Percentiles rank a stretch among this genome's conserved stretches.
Evolutionary conservation across 2,113 vertebrate species (phyloP).

Genomic region (Neotragus pygmaeus): DNA sequence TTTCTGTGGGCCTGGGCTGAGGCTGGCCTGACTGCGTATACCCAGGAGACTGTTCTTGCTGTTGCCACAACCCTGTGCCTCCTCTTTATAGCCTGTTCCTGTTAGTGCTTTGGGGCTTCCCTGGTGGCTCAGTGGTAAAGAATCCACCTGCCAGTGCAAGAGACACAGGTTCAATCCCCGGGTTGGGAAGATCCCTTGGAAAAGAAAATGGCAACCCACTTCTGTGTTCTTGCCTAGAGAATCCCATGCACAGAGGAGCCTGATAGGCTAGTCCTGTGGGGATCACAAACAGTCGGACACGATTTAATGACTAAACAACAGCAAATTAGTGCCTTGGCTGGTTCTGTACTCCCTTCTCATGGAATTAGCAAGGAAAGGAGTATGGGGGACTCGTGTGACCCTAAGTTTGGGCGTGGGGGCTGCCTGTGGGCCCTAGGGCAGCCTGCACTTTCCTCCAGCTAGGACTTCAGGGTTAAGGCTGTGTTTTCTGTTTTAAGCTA

Average conservation of each 20-base stretch:
- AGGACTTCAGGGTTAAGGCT: not conserved
- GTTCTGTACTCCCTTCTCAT: not conserved
- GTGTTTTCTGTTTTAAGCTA: not conserved
- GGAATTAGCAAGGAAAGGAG: not conserved
- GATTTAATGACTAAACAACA: not conserved
- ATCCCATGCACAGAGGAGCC: not conserved
- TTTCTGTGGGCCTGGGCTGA: not conserved
- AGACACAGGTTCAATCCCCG: not conserved
- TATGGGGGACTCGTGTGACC: not conserved
- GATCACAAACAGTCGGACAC: not conserved
- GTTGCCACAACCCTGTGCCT: not conserved
- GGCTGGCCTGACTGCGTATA: not conserved
- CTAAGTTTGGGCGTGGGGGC: not conserved
- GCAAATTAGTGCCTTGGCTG: not conserved
- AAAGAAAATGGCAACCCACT: not conserved
- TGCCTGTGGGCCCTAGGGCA: not conserved
- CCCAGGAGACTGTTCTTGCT: not conserved
- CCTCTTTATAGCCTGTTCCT: not conserved
- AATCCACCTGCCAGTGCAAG: not conserved
- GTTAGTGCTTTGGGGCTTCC: not conserved
- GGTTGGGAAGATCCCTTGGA: not conserved
- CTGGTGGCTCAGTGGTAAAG: not conserved
- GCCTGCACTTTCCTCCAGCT: not conserved
- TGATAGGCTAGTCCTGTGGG: not conserved
- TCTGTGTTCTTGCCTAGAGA: not conserved